Evolutionary conservation across 2,797 vertebrate genomes (phyloP), one percentile per base, ranked within the genome.

Genomic region (Jordanella pulchra): DNA sequence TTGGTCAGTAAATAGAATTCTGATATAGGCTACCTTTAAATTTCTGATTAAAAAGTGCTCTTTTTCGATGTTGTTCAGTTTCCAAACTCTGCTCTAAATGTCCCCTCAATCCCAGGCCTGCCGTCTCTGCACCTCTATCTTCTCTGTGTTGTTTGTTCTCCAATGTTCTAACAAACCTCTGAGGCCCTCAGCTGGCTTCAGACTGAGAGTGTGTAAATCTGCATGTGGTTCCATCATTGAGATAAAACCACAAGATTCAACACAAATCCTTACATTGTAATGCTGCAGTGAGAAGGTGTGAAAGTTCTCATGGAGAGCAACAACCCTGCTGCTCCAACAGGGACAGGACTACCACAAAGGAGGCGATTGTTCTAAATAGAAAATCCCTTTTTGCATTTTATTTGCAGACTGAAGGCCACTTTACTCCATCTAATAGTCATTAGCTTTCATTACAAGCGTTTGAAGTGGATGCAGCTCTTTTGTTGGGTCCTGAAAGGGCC

Each of bases 391-490:
- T 94, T 91, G 94, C 93, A 93, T 94, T 93, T 95, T 93, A 94
- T 95, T 95, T 94, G 92, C 67, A 90, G 88, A 91, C 66, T 65
- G 65, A 92, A 87, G 88, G 87, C 79, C 84, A 82, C 84, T 93
- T 83, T 78, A 90, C 93, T 96, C 94, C 88, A 95, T 96, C 94
- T 96, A 96, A 95, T 94, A 94, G 95, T 96, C 96, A 97, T 97
- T 97, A 97, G 94, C 95, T 96, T 96, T 95, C 94, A 97, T 96
- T 95, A 94, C 94, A 77, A 81, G 88, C 94, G 92, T 97, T 97
- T 97, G 96, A 97, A 96, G 96, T 96, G 58, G 89, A 80, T 76
- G 89, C 87, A 51, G 80, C 71, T 87, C 89, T n/a, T 93, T 97
- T 97, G 96, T 96, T 80, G 88, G 81, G 82, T 39, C 10, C 79